Evolutionary conservation across 2,888 invertebrate species (phyloP), one percentile per base, ranked within the genome.

Genomic region (Cephalotes varians): DNA sequence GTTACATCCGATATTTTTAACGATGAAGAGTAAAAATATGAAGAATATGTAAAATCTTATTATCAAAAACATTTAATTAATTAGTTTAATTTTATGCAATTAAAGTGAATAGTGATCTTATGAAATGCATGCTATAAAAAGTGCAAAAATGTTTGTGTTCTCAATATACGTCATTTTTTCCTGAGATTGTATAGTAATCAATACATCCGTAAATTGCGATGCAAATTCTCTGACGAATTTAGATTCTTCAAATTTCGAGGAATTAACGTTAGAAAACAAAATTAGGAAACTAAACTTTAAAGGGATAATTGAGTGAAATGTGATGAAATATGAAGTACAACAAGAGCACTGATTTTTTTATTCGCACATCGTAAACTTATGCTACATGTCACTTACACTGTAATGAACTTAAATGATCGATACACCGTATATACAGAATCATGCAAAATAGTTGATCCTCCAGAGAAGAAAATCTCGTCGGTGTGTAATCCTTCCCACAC

Each of bases 391-490:
- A 28, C 71, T 85, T 86, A 82, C 89, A 89, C 69, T 81, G 21
- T 74, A 82, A 65, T 86, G 72, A 62, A 74, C 81, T 84, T 88
- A 88, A 82, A 86, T 85, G 69, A 83, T 67, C 51, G 62, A 79
- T 88, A 87, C 62, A 87, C 62, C 77, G 56, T 90, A 90, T 91
- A 88, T 91, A 91, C 91, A 90, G 67, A 90, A 86, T 91, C 82
- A 71, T 86, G 85, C 86, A n/a, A 86, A 72, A 54, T 73, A 85
- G 37, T 79, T 71, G 73, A 82, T 84, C 67, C 67, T 18, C n/a
- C 62, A 56, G 21, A 64, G 69, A 79, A 58, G 37, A 67, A 40
- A 65, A 44, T 74, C 60, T 73, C 40, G 18, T 51, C 51, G 49
- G 25, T 44, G 28, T 37, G 67, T 25, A 34, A 74, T 44, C 5